Evolutionary conservation across 2,797 vertebrate genomes (phyloP), one percentile per base, ranked within the genome.

Genomic region (Lepilemur septentrionalis): DNA sequence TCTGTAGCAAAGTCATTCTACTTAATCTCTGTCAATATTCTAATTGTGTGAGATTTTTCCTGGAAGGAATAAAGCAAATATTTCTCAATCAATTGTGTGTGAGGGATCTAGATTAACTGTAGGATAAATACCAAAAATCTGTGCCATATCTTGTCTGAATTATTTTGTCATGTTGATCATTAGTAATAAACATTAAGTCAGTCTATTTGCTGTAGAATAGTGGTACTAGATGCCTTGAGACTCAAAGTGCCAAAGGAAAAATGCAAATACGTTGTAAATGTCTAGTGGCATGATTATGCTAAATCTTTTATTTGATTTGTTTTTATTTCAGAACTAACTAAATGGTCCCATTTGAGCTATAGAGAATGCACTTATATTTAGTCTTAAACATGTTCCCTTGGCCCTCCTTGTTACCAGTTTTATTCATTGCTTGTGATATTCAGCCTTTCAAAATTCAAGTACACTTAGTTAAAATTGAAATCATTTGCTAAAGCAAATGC

Each of bases 291-390:
- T 61, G 23, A 92, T 90, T 63, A 50, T 1, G 73, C 20, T 69
- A 61, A 84, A 69, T 69, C 65, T 89, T 72, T 83, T 18, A 28
- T 93, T 93, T 87, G 61, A 20, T 92, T 80, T 93, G 57, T 61
- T 94, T 84, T 76, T 35, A 59, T 93, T 96, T 89, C 28, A 90
- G 12, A 9, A 3, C 52, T 61, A 76, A 93, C 43, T 87, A 92
- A 89, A 63, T 35, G 10, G 11, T 55, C 35, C 59, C 69, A 23
- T 88, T 90, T 61, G 59, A 88, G 43, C 17, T 80, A 28, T 46
- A 28, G 25, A 41, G 48, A 89, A 85, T 82, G 41, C 28, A 78
- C 22, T 92, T 93, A 82, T 22, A 18, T 76, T 69, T 79, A 46
- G 4, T 41, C 55, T 75, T 69, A 61, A 70, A 63, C 20, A n/a